phyloP scores from a whole-genome alignment of 2,113 vertebrate species.

The Aspidoscelis tigris region DNA sequence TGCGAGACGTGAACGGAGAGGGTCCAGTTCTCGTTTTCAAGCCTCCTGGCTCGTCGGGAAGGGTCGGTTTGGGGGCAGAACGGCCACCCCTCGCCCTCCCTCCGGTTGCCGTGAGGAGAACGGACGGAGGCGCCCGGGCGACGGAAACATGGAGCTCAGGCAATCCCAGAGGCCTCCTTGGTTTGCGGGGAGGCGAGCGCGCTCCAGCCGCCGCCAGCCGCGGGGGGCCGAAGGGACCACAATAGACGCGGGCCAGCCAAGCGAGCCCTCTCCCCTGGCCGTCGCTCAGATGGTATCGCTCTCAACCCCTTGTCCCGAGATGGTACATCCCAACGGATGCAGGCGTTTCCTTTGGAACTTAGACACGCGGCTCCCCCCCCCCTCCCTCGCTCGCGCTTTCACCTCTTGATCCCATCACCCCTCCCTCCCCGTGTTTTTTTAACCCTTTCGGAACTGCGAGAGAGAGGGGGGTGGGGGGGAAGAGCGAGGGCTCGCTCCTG shows the following conservation, averaged over 20 bases:
- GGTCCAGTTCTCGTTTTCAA: too few species aligned
- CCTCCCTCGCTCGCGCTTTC: constrained; percentile 16
- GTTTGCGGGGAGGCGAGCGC: neutral
- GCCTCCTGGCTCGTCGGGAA: neutral
- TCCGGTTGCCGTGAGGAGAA: neutral
- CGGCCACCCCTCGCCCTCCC: neutral
- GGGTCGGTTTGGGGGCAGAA: neutral
- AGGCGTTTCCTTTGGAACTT: constrained; percentile 48
- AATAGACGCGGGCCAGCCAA: neutral
- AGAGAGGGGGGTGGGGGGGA: too few species aligned
- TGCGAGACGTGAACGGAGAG: neutral
- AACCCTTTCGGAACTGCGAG: neutral
- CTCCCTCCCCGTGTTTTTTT: neutral
- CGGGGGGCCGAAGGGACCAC: neutral
- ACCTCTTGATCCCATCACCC: constrained; percentile 17
- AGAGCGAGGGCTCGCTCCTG: neutral
- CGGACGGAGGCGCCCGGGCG: neutral
- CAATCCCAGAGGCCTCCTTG: neutral
- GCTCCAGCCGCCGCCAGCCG: neutral
- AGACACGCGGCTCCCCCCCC: neutral
- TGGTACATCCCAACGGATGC: constrained; percentile 59
- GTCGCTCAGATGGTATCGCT: constrained; percentile 52
- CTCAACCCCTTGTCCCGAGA: constrained; percentile 34
- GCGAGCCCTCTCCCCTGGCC: neutral
- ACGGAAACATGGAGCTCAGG: neutral